These are phyloP conservation scores for Sminthurinus aureus DNA, from an alignment of 2,888 invertebrate species.

Conservation along the genomic window DNA sequence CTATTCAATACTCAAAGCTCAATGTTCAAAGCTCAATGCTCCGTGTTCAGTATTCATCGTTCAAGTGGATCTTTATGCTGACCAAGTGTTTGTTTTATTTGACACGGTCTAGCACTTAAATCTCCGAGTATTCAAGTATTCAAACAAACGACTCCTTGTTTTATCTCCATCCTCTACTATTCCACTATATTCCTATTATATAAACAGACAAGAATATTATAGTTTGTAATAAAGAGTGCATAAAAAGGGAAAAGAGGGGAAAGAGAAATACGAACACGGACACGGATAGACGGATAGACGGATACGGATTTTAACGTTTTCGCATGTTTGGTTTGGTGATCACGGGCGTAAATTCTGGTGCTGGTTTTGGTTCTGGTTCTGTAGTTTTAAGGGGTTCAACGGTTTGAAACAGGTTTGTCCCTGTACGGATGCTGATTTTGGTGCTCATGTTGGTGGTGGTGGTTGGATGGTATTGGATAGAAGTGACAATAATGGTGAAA, in stretches of 20 bases:
- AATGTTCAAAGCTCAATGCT: no score
- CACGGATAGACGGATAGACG: not conserved
- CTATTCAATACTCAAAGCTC: no score
- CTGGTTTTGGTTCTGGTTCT: not conserved
- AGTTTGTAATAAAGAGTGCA: no score
- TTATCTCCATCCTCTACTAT: not conserved
- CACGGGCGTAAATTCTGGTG: not conserved
- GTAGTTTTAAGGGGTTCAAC: not conserved
- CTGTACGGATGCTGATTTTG: not conserved
- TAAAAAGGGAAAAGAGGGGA: slow-evolving; percentile 20
- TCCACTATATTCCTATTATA: no score
- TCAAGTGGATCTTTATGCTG: slow-evolving; percentile 16
- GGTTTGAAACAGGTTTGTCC: no score
- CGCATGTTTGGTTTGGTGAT: not conserved
- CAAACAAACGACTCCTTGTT: no score
- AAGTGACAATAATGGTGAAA: not conserved
- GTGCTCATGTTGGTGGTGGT: not conserved
- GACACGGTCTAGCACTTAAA: not conserved
- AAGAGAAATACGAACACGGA: not conserved
- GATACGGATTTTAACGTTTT: not conserved
- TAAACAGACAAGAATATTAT: no score
- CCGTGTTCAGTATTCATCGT: no score
- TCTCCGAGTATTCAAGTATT: no score
- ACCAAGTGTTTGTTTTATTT: slow-evolving; percentile 33
- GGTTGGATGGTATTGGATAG: not conserved